These are phyloP conservation scores for Drosophila gunungcola DNA, from an alignment of 1,140 invertebrate species.

Conservation along the genomic window DNA sequence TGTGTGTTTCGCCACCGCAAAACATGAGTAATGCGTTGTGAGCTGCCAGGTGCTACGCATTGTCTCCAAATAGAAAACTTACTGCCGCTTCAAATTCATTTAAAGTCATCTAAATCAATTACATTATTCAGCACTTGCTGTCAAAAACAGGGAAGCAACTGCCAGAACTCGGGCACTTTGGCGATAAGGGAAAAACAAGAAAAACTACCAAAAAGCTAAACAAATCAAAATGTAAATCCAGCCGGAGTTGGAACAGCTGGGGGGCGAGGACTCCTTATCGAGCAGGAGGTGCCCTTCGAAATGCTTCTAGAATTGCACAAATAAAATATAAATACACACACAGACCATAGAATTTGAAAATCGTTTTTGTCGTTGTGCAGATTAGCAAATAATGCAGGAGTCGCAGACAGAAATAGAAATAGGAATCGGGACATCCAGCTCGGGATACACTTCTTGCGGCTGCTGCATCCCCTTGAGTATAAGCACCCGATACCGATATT, in stretches of 20 bases:
- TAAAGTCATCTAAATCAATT: slow-evolving; percentile 62
- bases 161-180: slow-evolving; percentile 6
- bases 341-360: slow-evolving; percentile 54
- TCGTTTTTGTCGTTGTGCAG: slow-evolving; percentile 41
- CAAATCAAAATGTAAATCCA: slow-evolving; percentile 57
- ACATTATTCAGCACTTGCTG: slow-evolving; percentile 44
- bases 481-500: neutral
- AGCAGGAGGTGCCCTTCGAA: neutral
- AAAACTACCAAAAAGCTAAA: slow-evolving; percentile 41
- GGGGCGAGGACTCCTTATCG: neutral
- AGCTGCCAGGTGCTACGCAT: slow-evolving; percentile 61
- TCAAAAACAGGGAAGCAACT: slow-evolving; percentile 22
- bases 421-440: slow-evolving; percentile 11
- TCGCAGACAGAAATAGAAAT: slow-evolving; percentile 41
- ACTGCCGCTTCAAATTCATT: slow-evolving; percentile 42
- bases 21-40: slow-evolving; percentile 75
- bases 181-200: slow-evolving; percentile 4
- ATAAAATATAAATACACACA: slow-evolving; percentile 60
- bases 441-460: slow-evolving; percentile 24
- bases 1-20: slow-evolving; percentile 62
- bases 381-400: slow-evolving; percentile 59
- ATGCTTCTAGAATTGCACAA: slow-evolving; percentile 49
- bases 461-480: slow-evolving; percentile 6
- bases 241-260: neutral
- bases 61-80: slow-evolving; percentile 41